These are phyloP conservation scores for Pseudomyrmex concolor DNA, from an alignment of 1,140 invertebrate species.

Conservation along the genomic window DNA sequence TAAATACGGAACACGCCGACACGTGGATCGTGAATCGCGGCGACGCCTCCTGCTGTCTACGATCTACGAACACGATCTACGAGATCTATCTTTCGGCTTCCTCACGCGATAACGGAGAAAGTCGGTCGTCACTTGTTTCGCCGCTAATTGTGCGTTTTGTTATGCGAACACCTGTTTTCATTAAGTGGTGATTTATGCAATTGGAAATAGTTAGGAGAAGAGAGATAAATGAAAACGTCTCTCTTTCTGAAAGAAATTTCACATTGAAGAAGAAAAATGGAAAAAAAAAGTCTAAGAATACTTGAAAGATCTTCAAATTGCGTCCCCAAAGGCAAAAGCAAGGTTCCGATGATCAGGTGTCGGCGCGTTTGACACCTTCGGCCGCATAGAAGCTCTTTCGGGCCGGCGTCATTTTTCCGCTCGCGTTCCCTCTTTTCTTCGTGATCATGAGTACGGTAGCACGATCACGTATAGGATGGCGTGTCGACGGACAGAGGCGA, in stretches of 20 bases:
- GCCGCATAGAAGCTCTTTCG: conserved; percentile 64
- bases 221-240: neutral
- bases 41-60: conserved; percentile 56
- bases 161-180: conserved; percentile 2
- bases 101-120: conserved; percentile 46
- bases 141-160: neutral
- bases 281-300: neutral
- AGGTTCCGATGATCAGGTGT: conserved; percentile 73
- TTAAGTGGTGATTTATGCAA: neutral
- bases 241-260: too few relatives aligned
- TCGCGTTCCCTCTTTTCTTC: conserved; percentile 56
- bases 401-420: conserved; percentile 50
- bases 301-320: neutral
- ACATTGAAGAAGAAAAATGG: neutral
- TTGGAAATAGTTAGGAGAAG: too few relatives aligned
- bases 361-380: conserved; percentile 78
- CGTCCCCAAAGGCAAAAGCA: conserved; percentile 11
- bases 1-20: conserved; percentile 61
- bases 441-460: conserved; percentile 54
- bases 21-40: conserved; percentile 37
- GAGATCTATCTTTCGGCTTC: conserved; percentile 13
- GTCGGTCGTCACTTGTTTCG: neutral
- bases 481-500: conserved; percentile 17
- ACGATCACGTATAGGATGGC: conserved; percentile 24
- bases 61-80: conserved; percentile 65